Evolutionary conservation across 2,888 invertebrate genomes (phyloP).

Genomic region (Andrena trimmerana): DNA sequence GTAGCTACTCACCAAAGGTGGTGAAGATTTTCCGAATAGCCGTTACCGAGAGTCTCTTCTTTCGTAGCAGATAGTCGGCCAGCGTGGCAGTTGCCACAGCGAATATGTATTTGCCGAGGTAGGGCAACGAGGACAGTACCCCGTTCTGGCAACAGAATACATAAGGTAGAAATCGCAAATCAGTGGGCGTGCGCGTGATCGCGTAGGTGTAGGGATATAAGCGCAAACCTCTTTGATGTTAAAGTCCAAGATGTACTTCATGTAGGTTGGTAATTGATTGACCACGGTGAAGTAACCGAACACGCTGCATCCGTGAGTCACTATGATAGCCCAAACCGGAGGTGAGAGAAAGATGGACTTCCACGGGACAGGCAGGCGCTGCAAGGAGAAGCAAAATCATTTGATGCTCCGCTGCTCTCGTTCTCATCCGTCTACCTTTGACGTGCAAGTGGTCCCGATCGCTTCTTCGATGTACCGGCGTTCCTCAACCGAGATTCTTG

Average conservation of each 20-base stretch:
- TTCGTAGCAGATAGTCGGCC: slow-evolving; percentile 90
- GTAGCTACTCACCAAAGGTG: slow-evolving; percentile 86
- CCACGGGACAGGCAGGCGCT: slow-evolving; percentile 91
- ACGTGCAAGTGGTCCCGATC: slow-evolving; percentile 88
- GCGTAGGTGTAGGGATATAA: too few species aligned
- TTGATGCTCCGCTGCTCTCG: background rate
- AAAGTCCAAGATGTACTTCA: slow-evolving; percentile 92
- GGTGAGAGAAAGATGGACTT: slow-evolving; percentile 88
- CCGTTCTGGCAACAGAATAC: slow-evolving; percentile 88
- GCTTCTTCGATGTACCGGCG: slow-evolving; percentile 90
- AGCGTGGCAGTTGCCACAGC: slow-evolving; percentile 91
- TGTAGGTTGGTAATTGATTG: slow-evolving; percentile 94
- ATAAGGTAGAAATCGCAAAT: background rate
- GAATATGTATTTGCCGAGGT: slow-evolving; percentile 94
- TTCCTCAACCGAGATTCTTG: slow-evolving; percentile 91
- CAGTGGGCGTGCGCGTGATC: too few species aligned
- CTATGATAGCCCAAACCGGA: slow-evolving; percentile 94
- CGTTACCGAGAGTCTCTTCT: slow-evolving; percentile 90
- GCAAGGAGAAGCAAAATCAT: slow-evolving; percentile 39
- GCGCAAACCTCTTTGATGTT: slow-evolving; percentile 90
- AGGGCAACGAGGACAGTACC: slow-evolving; percentile 93
- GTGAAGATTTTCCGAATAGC: slow-evolving; percentile 90
- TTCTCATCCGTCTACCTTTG: slow-evolving; percentile 80
- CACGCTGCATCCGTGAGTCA: slow-evolving; percentile 93
- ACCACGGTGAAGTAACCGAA: slow-evolving; percentile 96